Conservation (phyloP, 2,113 vertebrate species). For the Perccottus glenii region DNA sequence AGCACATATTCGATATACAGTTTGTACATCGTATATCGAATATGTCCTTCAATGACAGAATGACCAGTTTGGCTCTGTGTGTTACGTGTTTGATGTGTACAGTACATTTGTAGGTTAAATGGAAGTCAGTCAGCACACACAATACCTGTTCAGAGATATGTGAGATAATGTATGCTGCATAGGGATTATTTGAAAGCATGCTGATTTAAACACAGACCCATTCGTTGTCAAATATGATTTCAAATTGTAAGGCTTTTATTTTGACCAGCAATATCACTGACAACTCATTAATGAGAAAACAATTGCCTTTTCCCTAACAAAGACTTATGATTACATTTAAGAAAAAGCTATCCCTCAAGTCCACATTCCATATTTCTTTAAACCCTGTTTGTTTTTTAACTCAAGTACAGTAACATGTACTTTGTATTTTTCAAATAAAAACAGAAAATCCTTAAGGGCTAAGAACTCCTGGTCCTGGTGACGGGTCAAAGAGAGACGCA, state of each 20-base stretch:
- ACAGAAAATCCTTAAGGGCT: no score
- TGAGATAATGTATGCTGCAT: no score
- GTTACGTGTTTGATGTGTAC: no score
- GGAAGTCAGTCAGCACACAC: no score
- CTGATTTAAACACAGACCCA: neutral
- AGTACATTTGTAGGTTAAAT: no score
- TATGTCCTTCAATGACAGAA: no score
- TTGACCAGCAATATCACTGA: slow-evolving; percentile 2
- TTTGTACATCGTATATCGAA: neutral
- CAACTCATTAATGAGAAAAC: slow-evolving; percentile 3
- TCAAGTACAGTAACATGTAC: neutral
- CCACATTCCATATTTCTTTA: neutral
- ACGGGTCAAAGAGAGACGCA: no score
- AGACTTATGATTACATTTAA: neutral
- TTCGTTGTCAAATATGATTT: neutral
- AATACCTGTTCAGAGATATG: no score
- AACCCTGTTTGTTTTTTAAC: neutral
- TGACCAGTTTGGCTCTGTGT: no score
- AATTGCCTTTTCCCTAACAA: neutral
- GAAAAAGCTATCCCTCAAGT: neutral
- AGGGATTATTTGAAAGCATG: no score
- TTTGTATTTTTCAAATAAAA: neutral
- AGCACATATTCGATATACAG: no score
- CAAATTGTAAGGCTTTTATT: slow-evolving; percentile 10
- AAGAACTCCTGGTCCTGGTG: no score